A percentile compares a stretch with the other conserved stretches of the same genome.
phyloP scores from a whole-genome alignment of 2,888 invertebrate genomes.

The Ypsolopha scabrella region DNA sequence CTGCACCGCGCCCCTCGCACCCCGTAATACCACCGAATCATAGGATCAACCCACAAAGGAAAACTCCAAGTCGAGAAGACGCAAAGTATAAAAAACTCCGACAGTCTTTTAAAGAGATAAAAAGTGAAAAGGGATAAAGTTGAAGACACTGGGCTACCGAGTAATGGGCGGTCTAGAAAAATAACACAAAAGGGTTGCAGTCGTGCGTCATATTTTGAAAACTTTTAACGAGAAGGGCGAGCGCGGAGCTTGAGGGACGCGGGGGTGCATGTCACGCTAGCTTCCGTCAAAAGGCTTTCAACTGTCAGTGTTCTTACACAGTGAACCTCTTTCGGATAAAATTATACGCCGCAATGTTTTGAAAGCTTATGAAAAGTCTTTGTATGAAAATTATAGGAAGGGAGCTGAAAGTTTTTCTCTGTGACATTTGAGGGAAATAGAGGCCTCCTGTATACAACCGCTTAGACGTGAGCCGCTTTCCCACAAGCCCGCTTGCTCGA shows the following conservation, averaged over 20 bases:
- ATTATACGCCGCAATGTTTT: conserved; percentile 8
- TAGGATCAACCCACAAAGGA: conserved; percentile 36
- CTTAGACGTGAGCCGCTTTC: neutral
- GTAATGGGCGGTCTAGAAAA: conserved; percentile 36
- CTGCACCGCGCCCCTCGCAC: neutral
- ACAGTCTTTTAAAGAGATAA: conserved; percentile 22
- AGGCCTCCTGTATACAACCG: neutral
- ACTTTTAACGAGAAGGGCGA: conserved; percentile 57
- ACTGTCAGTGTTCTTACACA: conserved; percentile 33
- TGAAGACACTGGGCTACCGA: conserved; percentile 31
- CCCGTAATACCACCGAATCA: conserved; percentile 25
- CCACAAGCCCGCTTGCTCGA: neutral
- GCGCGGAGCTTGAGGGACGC: conserved; percentile 19
- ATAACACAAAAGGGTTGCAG: conserved; percentile 50
- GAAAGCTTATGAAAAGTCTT: conserved; percentile 8
- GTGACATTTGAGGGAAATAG: conserved; percentile 4
- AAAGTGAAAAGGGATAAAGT: conserved; percentile 31
- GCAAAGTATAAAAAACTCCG: conserved; percentile 22
- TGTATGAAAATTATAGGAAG: conserved; percentile 14
- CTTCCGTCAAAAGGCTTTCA: conserved; percentile 43
- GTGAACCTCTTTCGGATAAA: conserved; percentile 2
- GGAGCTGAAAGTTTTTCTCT: conserved; percentile 8
- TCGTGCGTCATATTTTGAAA: conserved; percentile 51
- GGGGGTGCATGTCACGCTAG: conserved; percentile 37
- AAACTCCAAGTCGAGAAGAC: conserved; percentile 18